Conservation (phyloP, 2,888 invertebrate genomes). For the Apamea epomidion region DNA sequence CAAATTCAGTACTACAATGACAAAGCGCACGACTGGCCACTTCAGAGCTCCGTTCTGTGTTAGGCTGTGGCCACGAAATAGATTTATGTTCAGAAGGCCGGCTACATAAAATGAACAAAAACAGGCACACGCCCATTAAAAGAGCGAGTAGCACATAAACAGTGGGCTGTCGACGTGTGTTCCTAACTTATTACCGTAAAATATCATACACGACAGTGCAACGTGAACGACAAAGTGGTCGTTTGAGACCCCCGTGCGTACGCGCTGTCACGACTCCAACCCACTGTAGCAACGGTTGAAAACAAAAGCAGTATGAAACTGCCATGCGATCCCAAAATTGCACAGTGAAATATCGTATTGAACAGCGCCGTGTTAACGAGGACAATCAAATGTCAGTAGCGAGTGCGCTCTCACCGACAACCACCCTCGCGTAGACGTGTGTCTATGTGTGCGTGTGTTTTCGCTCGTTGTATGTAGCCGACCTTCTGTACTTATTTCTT, state of each 20-base stretch:
- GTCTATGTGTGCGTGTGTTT: neutral
- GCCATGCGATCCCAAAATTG: neutral
- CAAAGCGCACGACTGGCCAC: slow-evolving; percentile 18
- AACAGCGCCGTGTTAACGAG: neutral
- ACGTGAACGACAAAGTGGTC: neutral
- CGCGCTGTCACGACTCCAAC: neutral
- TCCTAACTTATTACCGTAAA: neutral
- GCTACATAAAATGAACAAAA: neutral
- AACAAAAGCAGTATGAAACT: neutral
- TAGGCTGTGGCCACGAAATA: neutral
- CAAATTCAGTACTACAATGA: slow-evolving; percentile 33
- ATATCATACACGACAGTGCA: neutral
- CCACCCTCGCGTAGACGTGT: neutral
- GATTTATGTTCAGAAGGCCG: neutral
- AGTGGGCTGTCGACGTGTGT: neutral
- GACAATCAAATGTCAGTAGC: neutral
- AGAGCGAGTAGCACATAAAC: neutral
- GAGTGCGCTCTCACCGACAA: neutral
- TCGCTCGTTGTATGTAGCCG: neutral
- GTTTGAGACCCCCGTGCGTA: neutral
- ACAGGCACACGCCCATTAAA: neutral
- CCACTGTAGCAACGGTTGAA: neutral
- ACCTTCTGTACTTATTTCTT: neutral
- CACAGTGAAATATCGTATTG: neutral
- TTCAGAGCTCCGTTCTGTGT: slow-evolving; percentile 8